phyloP scores from a whole-genome alignment of 2,888 invertebrate genomes.

The Drosophila robusta region DNA sequence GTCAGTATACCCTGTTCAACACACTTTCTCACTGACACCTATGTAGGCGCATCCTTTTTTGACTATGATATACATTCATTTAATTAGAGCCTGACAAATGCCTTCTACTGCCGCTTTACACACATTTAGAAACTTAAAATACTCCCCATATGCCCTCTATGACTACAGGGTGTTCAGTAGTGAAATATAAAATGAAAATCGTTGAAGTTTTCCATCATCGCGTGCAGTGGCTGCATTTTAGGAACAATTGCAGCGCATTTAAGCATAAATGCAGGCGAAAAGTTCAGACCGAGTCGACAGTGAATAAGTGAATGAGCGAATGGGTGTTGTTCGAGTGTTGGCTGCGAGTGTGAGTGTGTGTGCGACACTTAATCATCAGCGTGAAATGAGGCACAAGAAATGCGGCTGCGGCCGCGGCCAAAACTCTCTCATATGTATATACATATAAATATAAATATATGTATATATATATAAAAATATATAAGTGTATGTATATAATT shows the following conservation, averaged over 20 bases:
- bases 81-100: no score
- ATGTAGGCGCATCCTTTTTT: no score
- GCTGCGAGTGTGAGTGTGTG: constrained; percentile 28
- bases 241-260: constrained; percentile 74
- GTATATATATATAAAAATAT: constrained; percentile 3
- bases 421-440: constrained; percentile 24
- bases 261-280: constrained; percentile 75
- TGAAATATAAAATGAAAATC: constrained; percentile 54
- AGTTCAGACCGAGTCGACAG: constrained; percentile 59
- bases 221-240: constrained; percentile 75
- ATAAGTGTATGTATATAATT: constrained; percentile 73
- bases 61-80: no score
- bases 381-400: constrained; percentile 76
- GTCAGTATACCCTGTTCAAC: no score
- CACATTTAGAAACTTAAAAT: no score
- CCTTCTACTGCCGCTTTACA: no score
- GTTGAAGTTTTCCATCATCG: constrained; percentile 74
- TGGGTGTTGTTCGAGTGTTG: constrained; percentile 27
- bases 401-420: constrained; percentile 45
- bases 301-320: constrained; percentile 50
- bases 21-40: no score
- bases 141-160: neutral
- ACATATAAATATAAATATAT: constrained; percentile 11
- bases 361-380: constrained; percentile 78
- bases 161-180: neutral